A percentile compares a stretch with the other conserved stretches of the same genome.
These are phyloP conservation scores for Macrobrachium rosenbergii DNA, from an alignment of 1,140 invertebrate genomes.

Conservation along the genomic window DNA sequence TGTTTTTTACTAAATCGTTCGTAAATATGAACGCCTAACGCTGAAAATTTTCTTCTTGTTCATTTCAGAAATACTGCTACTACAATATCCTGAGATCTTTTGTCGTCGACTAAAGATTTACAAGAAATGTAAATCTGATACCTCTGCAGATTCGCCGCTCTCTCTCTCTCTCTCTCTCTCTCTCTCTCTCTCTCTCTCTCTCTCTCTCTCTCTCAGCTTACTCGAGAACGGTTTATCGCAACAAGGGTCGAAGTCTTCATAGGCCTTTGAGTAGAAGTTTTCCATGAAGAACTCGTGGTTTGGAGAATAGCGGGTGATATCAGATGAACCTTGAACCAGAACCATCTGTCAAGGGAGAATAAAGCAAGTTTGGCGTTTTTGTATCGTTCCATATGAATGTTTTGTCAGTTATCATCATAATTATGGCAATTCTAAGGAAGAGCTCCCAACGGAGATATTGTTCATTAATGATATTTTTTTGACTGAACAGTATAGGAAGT, in stretches of 20 bases:
- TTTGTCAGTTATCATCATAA: not conserved
- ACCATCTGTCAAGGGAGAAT: conserved; percentile 16
- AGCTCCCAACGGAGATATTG: not conserved
- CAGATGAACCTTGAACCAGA: conserved; percentile 1
- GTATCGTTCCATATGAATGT: not conserved
- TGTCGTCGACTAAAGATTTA: too few relatives aligned
- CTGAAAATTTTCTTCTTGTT: too few relatives aligned
- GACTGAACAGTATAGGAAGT: not conserved
- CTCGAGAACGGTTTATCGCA: conserved; percentile 63
- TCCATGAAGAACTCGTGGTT: conserved; percentile 66
- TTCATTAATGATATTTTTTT: not conserved
- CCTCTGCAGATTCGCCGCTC: too few relatives aligned
- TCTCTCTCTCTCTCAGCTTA: conserved; percentile 9
- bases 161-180: too few relatives aligned
- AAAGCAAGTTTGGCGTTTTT: not conserved
- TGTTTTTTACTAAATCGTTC: too few relatives aligned
- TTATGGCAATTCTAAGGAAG: not conserved
- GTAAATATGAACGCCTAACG: too few relatives aligned
- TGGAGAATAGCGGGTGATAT: conserved; percentile 55
- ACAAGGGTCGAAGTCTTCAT: conserved; percentile 52
- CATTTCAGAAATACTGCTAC: too few relatives aligned
- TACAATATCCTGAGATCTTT: too few relatives aligned
- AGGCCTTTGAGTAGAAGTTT: conserved; percentile 56
- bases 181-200: not conserved
- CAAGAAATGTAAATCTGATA: too few relatives aligned